phyloP scores from a whole-genome alignment of 2,888 invertebrate genomes.

The Synergus gifuensis region DNA sequence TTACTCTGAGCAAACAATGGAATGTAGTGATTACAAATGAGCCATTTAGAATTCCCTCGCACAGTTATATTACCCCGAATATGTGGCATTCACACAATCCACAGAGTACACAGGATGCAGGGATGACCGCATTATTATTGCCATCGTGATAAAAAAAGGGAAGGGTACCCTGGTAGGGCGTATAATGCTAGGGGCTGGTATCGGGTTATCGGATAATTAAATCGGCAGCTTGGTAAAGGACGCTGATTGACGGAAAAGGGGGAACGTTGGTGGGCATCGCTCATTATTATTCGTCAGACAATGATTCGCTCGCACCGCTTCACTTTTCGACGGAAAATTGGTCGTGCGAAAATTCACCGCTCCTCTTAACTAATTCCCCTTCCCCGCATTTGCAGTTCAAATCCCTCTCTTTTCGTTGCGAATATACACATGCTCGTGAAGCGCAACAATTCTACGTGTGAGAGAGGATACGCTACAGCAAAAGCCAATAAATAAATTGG shows the following conservation, averaged over 20 bases:
- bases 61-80: conserved; percentile 35
- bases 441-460: conserved; percentile 37
- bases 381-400: neutral
- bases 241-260: conserved; percentile 65
- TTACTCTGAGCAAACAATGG: conserved; percentile 29
- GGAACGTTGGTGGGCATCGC: conserved; percentile 49
- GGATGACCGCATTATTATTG: conserved; percentile 41
- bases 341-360: conserved; percentile 46
- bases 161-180: conserved; percentile 19
- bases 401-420: neutral
- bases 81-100: conserved; percentile 37
- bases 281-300: conserved; percentile 78
- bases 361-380: neutral
- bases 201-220: conserved; percentile 78
- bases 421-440: conserved; percentile 8
- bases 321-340: conserved; percentile 65
- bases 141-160: conserved; percentile 31
- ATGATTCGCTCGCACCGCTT: conserved; percentile 65
- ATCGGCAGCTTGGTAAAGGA: conserved; percentile 67
- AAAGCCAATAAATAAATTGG: conserved; percentile 78
- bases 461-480: conserved; percentile 56
- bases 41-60: conserved; percentile 36
- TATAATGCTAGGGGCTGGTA: conserved; percentile 41
- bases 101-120: conserved; percentile 28
- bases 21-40: conserved; percentile 36